A percentile compares a stretch with the other conserved stretches of the same genome.
Evolutionary conservation across 2,797 vertebrate species (phyloP).

Genomic region (Margarornis squamiger): DNA sequence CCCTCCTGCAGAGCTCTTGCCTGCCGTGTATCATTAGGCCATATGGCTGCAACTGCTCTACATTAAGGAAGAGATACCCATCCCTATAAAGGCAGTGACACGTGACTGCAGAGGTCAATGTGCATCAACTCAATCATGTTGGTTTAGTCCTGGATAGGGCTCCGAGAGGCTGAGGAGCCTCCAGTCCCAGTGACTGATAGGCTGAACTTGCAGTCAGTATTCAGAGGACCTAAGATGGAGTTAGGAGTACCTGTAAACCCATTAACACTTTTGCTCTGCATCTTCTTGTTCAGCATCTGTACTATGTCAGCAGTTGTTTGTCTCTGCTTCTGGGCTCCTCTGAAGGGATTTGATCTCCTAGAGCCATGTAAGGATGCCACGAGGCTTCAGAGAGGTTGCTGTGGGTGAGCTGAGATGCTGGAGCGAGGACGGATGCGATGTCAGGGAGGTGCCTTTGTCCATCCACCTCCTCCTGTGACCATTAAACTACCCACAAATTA

Average conservation of each 20-base stretch:
- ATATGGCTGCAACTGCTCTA: background rate
- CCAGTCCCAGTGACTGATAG: background rate
- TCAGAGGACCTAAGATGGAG: background rate
- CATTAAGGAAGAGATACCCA: background rate
- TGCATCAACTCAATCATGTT: background rate
- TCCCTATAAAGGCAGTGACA: background rate
- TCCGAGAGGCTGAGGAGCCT: background rate
- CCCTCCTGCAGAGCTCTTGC: background rate
- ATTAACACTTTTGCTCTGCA: background rate
- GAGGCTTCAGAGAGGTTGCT: background rate
- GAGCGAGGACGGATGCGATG: fast-evolving
- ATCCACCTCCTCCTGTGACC: background rate
- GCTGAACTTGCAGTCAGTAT: background rate
- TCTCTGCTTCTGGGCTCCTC: background rate
- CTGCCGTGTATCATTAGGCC: background rate
- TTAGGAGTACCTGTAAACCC: fast-evolving
- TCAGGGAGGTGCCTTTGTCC: background rate
- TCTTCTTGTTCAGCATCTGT: background rate
- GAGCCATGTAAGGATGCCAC: fast-evolving
- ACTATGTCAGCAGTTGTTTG: background rate
- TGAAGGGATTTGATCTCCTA: background rate
- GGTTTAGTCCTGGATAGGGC: background rate
- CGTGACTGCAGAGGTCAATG: background rate
- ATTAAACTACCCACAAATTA: background rate
- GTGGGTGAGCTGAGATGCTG: background rate